phyloP scores from a whole-genome alignment of 2,888 invertebrate genomes.

The Pristionchus fissidentatus region DNA sequence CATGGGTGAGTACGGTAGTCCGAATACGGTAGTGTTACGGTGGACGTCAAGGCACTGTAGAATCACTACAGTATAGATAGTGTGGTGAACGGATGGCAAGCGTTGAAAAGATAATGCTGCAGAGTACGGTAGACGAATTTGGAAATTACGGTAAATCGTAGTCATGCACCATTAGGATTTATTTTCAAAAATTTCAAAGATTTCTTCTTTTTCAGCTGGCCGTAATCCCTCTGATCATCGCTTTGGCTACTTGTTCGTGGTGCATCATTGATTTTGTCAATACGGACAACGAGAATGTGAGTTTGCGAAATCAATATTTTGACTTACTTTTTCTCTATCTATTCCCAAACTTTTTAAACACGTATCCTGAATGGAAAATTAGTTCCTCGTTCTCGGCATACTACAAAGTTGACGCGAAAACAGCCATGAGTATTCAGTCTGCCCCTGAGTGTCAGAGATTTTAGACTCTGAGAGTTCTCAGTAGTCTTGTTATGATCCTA shows the following conservation, averaged over 20 bases:
- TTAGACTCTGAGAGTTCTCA: background rate
- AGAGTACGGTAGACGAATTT: too few relatives aligned
- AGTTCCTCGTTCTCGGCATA: too few relatives aligned
- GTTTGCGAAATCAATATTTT: background rate
- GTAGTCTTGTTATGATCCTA: too few relatives aligned
- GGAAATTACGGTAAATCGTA: background rate
- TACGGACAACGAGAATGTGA: slow-evolving; percentile 65
- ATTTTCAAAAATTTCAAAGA: background rate
- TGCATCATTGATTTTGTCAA: slow-evolving; percentile 67
- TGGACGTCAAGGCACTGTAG: too few relatives aligned
- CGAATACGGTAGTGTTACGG: background rate
- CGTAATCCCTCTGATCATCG: slow-evolving; percentile 63
- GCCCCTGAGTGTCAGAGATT: background rate
- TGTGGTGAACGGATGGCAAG: background rate
- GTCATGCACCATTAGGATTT: background rate
- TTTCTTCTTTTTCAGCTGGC: slow-evolving; percentile 60
- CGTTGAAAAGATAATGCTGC: background rate
- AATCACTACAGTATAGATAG: too few relatives aligned
- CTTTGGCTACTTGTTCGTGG: slow-evolving; percentile 71
- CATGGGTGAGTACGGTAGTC: slow-evolving; percentile 46
- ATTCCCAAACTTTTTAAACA: background rate
- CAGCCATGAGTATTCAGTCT: too few relatives aligned
- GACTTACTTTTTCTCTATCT: background rate
- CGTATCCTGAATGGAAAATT: too few relatives aligned
- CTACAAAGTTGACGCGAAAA: too few relatives aligned